phyloP scores from a whole-genome alignment of 2,113 vertebrate genomes.

The Lipophrys pholis region DNA sequence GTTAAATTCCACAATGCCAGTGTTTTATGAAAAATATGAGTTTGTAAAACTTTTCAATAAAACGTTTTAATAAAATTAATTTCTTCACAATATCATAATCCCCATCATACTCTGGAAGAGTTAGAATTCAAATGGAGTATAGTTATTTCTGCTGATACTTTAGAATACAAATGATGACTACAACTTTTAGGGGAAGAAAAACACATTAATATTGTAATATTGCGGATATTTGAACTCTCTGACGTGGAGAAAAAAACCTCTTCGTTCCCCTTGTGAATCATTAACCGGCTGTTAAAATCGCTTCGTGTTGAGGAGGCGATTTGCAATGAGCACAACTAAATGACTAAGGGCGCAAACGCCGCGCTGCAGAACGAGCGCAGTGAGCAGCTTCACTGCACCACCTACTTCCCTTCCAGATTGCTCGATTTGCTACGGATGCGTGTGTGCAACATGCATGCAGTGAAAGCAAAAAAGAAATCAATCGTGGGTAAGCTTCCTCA shows the following conservation, averaged over 20 bases:
- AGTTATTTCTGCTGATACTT: not conserved
- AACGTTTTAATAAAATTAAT: no score
- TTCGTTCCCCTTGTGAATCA: slow-evolving; percentile 27
- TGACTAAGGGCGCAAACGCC: no score
- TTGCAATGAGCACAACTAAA: not conserved
- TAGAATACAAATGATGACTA: not conserved
- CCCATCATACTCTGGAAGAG: no score
- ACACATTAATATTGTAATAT: not conserved
- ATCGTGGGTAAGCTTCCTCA: not conserved
- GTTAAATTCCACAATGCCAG: no score
- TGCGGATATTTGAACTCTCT: slow-evolving; percentile 9
- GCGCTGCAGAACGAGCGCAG: not conserved
- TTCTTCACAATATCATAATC: no score
- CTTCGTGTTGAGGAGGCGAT: slow-evolving; percentile 12
- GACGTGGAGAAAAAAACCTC: not conserved
- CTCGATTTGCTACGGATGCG: not conserved
- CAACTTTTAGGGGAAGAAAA: not conserved
- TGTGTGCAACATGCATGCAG: slow-evolving; percentile 5
- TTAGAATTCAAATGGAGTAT: no score
- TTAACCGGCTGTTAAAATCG: slow-evolving; percentile 27
- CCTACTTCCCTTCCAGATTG: not conserved
- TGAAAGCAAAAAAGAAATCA: slow-evolving; percentile 14
- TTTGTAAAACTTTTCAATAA: no score
- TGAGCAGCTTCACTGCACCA: slow-evolving; percentile 24
- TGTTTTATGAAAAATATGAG: no score